Conservation (phyloP, 2,113 vertebrate species). For the Oncorhynchus nerka region DNA sequence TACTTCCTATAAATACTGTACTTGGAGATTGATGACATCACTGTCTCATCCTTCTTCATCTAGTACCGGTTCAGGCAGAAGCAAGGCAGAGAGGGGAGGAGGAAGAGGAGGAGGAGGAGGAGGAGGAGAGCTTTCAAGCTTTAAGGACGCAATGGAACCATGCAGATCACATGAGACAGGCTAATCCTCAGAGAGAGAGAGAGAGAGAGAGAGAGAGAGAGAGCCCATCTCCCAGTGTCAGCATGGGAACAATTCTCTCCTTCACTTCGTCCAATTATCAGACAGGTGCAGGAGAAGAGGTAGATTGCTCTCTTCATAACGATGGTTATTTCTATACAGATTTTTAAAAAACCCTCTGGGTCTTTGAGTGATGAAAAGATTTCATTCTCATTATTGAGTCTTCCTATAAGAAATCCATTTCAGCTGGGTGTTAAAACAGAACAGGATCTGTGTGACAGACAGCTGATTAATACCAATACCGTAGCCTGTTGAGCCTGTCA, state of each 20-base stretch:
- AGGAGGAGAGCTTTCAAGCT: not conserved
- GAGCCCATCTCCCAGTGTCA: conserved; percentile 25
- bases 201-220: no score
- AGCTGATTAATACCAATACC: conserved; percentile 53
- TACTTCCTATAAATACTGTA: conserved; percentile 36
- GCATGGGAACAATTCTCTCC: conserved; percentile 48
- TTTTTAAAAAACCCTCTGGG: not conserved
- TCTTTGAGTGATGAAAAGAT: not conserved
- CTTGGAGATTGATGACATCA: conserved; percentile 43
- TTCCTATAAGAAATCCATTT: conserved; percentile 66
- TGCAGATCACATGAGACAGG: conserved; percentile 23
- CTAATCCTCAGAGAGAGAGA: conserved; percentile 34
- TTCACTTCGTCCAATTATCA: conserved; percentile 38
- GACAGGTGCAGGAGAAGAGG: conserved; percentile 41
- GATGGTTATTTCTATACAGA: conserved; percentile 49
- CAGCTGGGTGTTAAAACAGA: conserved; percentile 69
- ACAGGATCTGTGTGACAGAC: conserved; percentile 61
- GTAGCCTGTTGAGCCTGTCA: conserved; percentile 57
- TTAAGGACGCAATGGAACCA: conserved; percentile 8
- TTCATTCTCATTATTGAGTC: conserved; percentile 67
- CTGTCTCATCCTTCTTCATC: conserved; percentile 32
- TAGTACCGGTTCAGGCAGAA: conserved; percentile 3
- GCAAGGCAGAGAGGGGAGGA: not conserved
- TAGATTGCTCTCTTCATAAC: conserved; percentile 54
- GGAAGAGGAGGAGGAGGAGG: no score